Percentiles rank a stretch among this genome's conserved stretches.
phyloP scores from a whole-genome alignment of 2,888 invertebrate genomes.

The Himalopsyche anomala region DNA sequence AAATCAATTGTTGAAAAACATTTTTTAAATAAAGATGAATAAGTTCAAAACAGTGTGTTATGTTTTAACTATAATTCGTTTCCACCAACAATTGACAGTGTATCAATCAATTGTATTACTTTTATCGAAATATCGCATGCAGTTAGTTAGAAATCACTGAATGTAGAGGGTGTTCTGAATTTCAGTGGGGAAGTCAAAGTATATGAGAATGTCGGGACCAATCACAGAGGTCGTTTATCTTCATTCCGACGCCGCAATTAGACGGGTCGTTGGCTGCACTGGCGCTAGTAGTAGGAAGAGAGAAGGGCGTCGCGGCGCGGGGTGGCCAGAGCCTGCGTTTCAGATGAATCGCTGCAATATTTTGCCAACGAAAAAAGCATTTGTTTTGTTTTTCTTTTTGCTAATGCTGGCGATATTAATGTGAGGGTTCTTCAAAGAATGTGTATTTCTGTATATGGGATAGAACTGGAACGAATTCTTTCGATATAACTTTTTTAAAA shows the following conservation, averaged over 20 bases:
- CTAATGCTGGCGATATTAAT: conserved; percentile 26
- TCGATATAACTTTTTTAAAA: neutral
- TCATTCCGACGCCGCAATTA: conserved; percentile 83
- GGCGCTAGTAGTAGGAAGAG: conserved; percentile 66
- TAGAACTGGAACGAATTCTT: neutral
- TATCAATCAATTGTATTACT: too few species aligned
- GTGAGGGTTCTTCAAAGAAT: conserved; percentile 63
- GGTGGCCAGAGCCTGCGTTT: conserved; percentile 68
- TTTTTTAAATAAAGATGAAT: too few species aligned
- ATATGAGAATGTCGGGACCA: conserved; percentile 74
- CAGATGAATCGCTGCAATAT: conserved; percentile 67
- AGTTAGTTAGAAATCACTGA: conserved; percentile 56
- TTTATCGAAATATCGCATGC: conserved; percentile 66
- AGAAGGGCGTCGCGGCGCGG: conserved; percentile 59
- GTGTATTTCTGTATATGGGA: neutral
- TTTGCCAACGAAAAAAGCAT: conserved; percentile 67
- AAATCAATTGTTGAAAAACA: too few species aligned
- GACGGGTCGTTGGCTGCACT: conserved; percentile 82
- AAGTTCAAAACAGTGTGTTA: too few species aligned
- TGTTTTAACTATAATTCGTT: too few species aligned
- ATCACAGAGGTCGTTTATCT: conserved; percentile 83
- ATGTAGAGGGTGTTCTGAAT: conserved; percentile 66
- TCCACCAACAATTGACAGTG: too few species aligned
- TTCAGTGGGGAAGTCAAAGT: conserved; percentile 64
- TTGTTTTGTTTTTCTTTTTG: conserved; percentile 27